Base-by-base conservation (phyloP, 2,888 invertebrate genomes). In the Ormia ochracea region DNA sequence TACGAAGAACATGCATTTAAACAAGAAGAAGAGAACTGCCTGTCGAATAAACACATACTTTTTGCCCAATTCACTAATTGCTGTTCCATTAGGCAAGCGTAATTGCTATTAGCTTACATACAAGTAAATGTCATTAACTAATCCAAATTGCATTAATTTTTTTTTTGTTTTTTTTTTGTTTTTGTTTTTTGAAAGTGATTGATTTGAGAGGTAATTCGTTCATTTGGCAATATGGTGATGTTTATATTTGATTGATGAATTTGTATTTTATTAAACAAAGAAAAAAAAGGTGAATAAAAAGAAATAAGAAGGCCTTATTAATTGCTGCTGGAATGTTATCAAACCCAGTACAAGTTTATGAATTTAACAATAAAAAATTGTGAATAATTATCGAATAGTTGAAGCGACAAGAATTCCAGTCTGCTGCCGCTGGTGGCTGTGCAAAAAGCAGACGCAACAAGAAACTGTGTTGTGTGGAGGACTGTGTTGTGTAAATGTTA, bases 111-210 rank as follows among this genome's bases (percentile, higher is more conserved):
- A 0, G 5, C 21, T 23, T 2, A 4, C 45, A 23, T 26, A 3
- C 0, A 21, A 21, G 3, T 23, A 7, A 54, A 41, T 43, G 4
- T 6, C 31, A 45, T 36, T 33, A 33, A 36, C 5, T 21, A 41
- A 36, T 45, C 26, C 36, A 70, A 59, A 14, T 4, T 6, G 1
- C n/a, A n/a, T n/a, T n/a, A n/a, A n/a, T 28, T 17, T 21, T 41
- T 10, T 21, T 14, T 50, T 59, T 2, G 9, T 31, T 28, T 70
- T 59, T 9, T 50, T 38, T 50, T 41, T 45, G 28, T 66, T 38
- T 31, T n/a, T n/a, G n/a, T n/a, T n/a, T 4, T 61, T 17, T 61
- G 5, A 41, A 41, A 50, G 33, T 69, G 58, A 70, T 70, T 61
- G 70, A 70, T 70, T 70, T 10, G 12, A n/a, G n/a, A 43, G 28